Conservation (phyloP, 2,888 invertebrate species). For the Gastrophysa polygoni region DNA sequence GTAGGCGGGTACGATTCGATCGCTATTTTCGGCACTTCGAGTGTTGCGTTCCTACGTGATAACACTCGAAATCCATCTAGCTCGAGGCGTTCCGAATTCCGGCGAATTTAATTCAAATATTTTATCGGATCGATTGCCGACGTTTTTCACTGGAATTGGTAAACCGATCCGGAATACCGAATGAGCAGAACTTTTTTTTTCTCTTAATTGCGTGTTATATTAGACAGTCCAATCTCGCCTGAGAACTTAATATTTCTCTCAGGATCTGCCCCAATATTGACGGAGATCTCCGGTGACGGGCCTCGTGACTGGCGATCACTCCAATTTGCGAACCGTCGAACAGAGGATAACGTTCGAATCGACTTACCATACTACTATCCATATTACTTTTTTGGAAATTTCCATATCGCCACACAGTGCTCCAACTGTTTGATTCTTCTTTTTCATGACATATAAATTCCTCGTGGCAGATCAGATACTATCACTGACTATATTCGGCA, state of each 20-base stretch:
- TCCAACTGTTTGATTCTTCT: too few relatives aligned
- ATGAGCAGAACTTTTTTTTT: slow-evolving; percentile 22
- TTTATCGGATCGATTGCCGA: slow-evolving; percentile 26
- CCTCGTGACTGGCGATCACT: background rate
- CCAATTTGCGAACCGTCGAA: too few relatives aligned
- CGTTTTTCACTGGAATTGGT: slow-evolving; percentile 33
- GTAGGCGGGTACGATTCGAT: slow-evolving; percentile 12
- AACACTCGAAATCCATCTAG: slow-evolving; percentile 31
- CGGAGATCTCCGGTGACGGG: background rate
- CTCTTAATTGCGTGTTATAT: slow-evolving; percentile 25
- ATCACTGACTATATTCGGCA: background rate
- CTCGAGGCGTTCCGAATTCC: slow-evolving; percentile 24
- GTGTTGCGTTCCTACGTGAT: slow-evolving; percentile 24
- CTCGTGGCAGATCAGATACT: too few relatives aligned
- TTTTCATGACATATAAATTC: too few relatives aligned
- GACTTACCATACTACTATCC: too few relatives aligned
- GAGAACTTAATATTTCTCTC: slow-evolving; percentile 13
- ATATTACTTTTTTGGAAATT: background rate
- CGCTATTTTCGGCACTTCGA: slow-evolving; percentile 19
- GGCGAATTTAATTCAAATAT: slow-evolving; percentile 32
- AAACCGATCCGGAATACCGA: slow-evolving; percentile 30
- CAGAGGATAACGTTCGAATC: too few relatives aligned
- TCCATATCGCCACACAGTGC: too few relatives aligned
- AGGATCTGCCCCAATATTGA: background rate
- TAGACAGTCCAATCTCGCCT: slow-evolving; percentile 20